Conservation (phyloP, 2,113 vertebrate species). For the Acrocephalus arundinaceus region DNA sequence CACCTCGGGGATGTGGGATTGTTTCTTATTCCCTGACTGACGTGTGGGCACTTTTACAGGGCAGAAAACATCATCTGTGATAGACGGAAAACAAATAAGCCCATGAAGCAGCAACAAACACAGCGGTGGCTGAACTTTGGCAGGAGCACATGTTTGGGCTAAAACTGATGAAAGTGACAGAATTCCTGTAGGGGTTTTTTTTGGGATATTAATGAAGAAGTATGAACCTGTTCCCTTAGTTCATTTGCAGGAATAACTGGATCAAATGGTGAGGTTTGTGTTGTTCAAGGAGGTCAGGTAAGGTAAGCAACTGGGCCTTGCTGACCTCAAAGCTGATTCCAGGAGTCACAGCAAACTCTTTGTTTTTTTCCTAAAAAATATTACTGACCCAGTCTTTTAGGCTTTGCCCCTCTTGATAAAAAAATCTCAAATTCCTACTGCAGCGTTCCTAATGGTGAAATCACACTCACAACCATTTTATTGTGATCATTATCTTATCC, state of each 20-base stretch:
- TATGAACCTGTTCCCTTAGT: neutral
- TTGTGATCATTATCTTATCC: neutral
- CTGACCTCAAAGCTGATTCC: neutral
- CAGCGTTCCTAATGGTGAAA: neutral
- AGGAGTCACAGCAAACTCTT: neutral
- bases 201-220: neutral
- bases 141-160: neutral
- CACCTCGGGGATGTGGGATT: slow-evolving; percentile 46
- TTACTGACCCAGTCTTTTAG: neutral
- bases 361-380: neutral
- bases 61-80: neutral
- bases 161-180: neutral
- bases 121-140: neutral
- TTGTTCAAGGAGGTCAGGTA: neutral
- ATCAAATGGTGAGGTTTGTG: neutral
- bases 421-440: neutral
- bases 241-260: neutral
- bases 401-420: neutral
- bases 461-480: neutral
- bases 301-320: neutral
- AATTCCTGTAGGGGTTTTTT: neutral
- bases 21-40: slow-evolving; percentile 30
- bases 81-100: neutral
- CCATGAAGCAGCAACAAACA: neutral
- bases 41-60: neutral